phyloP scores from a whole-genome alignment of 2,888 invertebrate species.

The Papilio demoleus region DNA sequence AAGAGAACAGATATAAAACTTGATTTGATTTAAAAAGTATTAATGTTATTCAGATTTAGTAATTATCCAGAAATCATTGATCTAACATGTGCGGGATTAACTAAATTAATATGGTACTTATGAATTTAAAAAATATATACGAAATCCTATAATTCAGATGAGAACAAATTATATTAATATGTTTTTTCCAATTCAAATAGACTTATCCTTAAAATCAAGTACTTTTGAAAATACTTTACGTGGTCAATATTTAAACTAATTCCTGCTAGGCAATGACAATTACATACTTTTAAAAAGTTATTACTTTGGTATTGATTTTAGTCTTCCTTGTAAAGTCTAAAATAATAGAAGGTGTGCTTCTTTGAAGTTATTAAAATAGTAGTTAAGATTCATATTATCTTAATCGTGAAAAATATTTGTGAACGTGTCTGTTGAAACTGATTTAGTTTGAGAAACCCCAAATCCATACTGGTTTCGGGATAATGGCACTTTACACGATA shows the following conservation, averaged over 20 bases:
- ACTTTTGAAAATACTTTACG: too few relatives aligned
- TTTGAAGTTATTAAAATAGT: too few relatives aligned
- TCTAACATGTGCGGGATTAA: not conserved
- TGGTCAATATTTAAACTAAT: not conserved
- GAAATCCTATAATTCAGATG: too few relatives aligned
- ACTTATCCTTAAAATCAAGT: too few relatives aligned
- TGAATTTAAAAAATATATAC: too few relatives aligned
- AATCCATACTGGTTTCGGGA: not conserved
- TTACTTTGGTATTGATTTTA: too few relatives aligned
- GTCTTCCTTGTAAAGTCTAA: too few relatives aligned
- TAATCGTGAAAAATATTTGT: not conserved
- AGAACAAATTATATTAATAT: not conserved
- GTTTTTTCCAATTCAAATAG: conserved; percentile 5
- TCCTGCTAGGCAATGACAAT: not conserved
- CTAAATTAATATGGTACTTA: too few relatives aligned
- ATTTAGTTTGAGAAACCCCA: not conserved
- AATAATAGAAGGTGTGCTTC: too few relatives aligned
- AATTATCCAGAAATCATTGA: not conserved
- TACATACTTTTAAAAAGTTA: not conserved
- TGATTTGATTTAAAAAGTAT: not conserved
- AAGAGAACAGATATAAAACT: not conserved
- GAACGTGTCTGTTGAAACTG: not conserved
- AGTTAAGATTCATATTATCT: too few relatives aligned
- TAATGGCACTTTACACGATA: not conserved
- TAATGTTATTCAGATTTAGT: not conserved